Conservation (phyloP, 2,888 invertebrate genomes). For the Augiades crinisus region DNA sequence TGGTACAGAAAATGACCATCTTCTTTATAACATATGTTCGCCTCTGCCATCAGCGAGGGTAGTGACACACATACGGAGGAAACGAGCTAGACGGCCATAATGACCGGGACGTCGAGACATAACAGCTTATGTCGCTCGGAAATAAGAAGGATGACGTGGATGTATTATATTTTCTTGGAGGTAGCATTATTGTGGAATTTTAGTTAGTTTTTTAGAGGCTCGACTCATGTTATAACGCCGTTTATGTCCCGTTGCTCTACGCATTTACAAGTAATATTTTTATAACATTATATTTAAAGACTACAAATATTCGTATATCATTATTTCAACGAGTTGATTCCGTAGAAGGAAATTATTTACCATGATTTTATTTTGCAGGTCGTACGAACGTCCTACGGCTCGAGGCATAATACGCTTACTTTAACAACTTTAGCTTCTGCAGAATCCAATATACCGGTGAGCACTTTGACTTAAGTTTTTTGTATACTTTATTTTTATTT, state of each 20-base stretch:
- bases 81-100: not conserved
- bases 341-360: too few species aligned
- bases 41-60: too few species aligned
- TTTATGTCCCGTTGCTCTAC: too few species aligned
- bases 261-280: too few species aligned
- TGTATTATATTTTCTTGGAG: not conserved
- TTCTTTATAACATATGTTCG: too few species aligned
- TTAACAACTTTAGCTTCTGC: conserved; percentile 66
- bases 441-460: conserved; percentile 51
- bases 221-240: too few species aligned
- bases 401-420: conserved; percentile 66
- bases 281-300: too few species aligned
- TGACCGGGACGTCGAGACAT: not conserved
- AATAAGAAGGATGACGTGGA: not conserved
- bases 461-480: not conserved
- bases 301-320: too few species aligned
- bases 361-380: conserved; percentile 47
- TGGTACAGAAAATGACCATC: too few species aligned
- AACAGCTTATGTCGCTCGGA: not conserved
- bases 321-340: too few species aligned
- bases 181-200: not conserved
- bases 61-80: not conserved
- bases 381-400: conserved; percentile 62
- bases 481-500: not conserved
- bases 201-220: too few species aligned